Conservation (phyloP, 2,797 vertebrate species). For the Peromyscus melanophrys region DNA sequence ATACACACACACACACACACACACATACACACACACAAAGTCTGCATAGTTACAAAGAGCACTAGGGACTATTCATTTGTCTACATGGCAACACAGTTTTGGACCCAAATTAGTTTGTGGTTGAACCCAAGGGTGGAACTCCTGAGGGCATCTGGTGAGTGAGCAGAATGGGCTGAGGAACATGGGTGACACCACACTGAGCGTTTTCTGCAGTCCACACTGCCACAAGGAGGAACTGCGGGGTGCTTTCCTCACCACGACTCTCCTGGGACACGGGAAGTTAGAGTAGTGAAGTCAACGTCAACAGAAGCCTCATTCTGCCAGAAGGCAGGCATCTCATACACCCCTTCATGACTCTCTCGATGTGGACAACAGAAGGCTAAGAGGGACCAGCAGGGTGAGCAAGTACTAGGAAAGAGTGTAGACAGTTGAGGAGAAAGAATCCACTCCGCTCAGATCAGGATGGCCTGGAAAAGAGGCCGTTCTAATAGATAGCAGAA, state of each 20-base stretch:
- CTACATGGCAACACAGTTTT: background rate
- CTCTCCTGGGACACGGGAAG: background rate
- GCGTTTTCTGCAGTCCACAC: background rate
- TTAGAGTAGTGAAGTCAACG: background rate
- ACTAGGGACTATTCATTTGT: no score
- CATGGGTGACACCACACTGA: background rate
- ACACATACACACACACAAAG: background rate
- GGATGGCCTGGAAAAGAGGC: background rate
- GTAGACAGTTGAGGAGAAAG: background rate
- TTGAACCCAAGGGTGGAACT: background rate
- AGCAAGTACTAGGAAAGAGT: background rate
- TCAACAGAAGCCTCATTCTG: background rate
- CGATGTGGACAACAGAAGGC: background rate
- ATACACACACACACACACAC: background rate
- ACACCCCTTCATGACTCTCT: background rate
- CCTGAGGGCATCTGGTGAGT: background rate
- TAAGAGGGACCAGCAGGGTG: background rate
- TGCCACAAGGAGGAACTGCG: background rate
- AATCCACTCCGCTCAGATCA: background rate
- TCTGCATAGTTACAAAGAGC: no score
- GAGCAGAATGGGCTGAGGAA: slow-evolving; percentile 5
- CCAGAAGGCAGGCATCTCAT: background rate
- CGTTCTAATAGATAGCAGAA: background rate
- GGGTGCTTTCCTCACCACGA: background rate
- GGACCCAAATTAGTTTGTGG: slow-evolving; percentile 15